Percentiles rank a stretch among this genome's conserved stretches.
phyloP scores from a whole-genome alignment of 2,888 invertebrate species.

The Clitarchus hookeri region DNA sequence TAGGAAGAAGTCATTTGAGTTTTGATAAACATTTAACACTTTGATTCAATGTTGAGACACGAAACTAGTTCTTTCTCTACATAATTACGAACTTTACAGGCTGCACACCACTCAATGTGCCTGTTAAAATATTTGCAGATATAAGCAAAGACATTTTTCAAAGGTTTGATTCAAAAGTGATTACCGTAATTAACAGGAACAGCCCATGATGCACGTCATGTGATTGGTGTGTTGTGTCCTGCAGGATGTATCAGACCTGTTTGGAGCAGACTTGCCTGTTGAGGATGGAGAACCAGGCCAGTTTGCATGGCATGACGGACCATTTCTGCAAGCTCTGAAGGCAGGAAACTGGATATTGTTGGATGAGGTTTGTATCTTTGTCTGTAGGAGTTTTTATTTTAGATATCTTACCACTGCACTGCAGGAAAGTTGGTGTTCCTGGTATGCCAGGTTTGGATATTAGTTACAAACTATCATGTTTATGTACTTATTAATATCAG shows the following conservation, averaged over 20 bases:
- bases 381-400: too few relatives aligned
- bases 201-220: not conserved
- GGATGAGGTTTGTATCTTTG: constrained; percentile 69
- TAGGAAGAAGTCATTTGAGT: too few relatives aligned
- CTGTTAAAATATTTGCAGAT: constrained; percentile 30
- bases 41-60: too few relatives aligned
- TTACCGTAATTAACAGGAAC: too few relatives aligned
- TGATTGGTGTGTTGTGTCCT: constrained; percentile 42
- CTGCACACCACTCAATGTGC: not conserved
- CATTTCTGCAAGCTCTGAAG: constrained; percentile 89
- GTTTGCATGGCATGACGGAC: constrained; percentile 97
- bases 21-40: too few relatives aligned
- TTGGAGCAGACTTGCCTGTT: constrained; percentile 95
- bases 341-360: constrained; percentile 94
- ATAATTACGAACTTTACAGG: too few relatives aligned
- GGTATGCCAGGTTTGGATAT: too few relatives aligned
- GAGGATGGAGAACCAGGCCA: constrained; percentile 84
- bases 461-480: too few relatives aligned
- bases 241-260: constrained; percentile 93
- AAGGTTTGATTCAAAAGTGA: not conserved
- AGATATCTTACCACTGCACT: too few relatives aligned
- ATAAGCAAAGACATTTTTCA: not conserved
- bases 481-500: too few relatives aligned
- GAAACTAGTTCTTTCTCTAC: too few relatives aligned
- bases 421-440: too few relatives aligned